Evolutionary conservation across 2,888 invertebrate species (phyloP).

Genomic region (Apamea anceps): DNA sequence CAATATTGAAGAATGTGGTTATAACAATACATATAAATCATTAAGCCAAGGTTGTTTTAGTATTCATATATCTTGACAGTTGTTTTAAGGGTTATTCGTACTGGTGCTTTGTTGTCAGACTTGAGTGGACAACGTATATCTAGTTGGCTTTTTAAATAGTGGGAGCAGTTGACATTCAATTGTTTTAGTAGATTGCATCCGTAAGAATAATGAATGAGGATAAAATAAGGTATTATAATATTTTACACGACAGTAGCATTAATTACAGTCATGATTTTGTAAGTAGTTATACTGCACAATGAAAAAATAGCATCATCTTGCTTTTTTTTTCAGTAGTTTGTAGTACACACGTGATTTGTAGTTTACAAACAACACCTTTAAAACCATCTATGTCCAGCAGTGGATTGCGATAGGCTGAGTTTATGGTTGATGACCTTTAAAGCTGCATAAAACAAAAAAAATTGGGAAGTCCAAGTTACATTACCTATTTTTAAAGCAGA

Average conservation of each 20-base stretch:
- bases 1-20: conserved; percentile 68
- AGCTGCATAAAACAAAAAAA: background rate
- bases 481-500: background rate
- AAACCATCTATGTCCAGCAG: background rate
- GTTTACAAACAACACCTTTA: background rate
- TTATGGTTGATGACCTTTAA: too few relatives aligned
- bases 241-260: background rate
- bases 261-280: background rate
- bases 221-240: background rate
- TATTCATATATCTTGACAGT: conserved; percentile 68
- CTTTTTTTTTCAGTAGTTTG: background rate
- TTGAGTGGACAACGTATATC: background rate
- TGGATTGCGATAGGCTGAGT: too few relatives aligned
- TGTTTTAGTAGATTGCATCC: background rate
- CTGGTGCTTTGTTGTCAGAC: conserved; percentile 29
- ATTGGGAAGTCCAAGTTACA: background rate
- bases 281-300: background rate
- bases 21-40: conserved; percentile 72
- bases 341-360: background rate
- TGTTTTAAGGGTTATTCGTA: conserved; percentile 29
- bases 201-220: background rate
- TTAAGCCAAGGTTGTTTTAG: conserved; percentile 70
- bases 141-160: background rate
- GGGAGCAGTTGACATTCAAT: conserved; percentile 30
- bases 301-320: background rate